These are phyloP conservation scores for Psilopogon haemacephalus DNA, from an alignment of 2,113 vertebrate genomes.

Conservation along the genomic window DNA sequence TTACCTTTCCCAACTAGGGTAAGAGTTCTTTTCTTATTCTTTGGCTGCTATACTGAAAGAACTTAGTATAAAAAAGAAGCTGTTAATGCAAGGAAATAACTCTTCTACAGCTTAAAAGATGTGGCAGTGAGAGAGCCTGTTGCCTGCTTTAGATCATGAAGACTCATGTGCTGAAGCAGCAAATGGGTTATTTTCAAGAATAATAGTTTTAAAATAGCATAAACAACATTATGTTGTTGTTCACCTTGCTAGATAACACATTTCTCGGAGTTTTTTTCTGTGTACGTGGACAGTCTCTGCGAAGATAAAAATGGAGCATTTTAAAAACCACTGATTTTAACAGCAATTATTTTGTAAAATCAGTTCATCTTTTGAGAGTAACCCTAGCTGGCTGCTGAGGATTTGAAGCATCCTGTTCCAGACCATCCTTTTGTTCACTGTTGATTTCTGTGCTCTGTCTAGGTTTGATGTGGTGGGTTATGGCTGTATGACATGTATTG, in stretches of 20 bases:
- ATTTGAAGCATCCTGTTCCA: neutral
- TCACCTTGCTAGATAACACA: neutral
- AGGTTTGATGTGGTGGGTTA: slow-evolving; percentile 98
- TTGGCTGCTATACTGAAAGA: neutral
- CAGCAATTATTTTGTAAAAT: neutral
- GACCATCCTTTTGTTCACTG: neutral
- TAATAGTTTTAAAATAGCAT: neutral
- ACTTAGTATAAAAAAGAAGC: too few species aligned
- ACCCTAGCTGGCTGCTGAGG: neutral
- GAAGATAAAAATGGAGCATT: neutral
- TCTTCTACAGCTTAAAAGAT: neutral
- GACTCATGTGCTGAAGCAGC: neutral
- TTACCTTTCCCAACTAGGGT: slow-evolving; percentile 87
- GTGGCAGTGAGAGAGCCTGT: neutral
- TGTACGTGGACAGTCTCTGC: neutral
- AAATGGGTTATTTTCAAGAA: neutral
- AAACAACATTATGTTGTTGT: neutral
- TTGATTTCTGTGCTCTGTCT: neutral
- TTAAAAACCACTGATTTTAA: neutral
- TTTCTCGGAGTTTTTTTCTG: neutral
- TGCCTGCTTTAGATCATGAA: neutral
- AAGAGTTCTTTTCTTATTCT: slow-evolving; percentile 32
- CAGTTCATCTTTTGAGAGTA: neutral
- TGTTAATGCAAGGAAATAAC: neutral
- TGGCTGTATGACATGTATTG: slow-evolving; percentile 99